phyloP scores from a whole-genome alignment of 2,797 vertebrate species.

The Protosalanx chinensis region DNA sequence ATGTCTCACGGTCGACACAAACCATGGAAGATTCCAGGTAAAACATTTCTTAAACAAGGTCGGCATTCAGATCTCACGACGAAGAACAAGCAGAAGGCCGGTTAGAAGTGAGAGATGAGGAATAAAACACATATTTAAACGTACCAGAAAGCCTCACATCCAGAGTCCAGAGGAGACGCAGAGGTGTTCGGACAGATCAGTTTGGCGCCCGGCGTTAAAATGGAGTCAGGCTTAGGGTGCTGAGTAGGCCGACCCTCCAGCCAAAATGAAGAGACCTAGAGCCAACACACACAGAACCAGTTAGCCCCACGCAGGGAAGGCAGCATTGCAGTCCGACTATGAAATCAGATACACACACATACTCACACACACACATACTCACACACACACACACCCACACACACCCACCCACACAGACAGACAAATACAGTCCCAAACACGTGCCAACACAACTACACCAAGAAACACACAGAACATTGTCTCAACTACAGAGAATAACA shows the following conservation, averaged over 20 bases:
- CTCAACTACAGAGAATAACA: constrained; percentile 59
- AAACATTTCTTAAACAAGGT: background rate
- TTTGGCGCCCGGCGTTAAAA: constrained; percentile 65
- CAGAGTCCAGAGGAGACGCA: constrained; percentile 36
- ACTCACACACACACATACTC: constrained; percentile 2
- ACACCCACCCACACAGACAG: constrained; percentile 47
- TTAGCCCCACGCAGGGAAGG: constrained; percentile 49
- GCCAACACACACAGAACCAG: constrained; percentile 55
- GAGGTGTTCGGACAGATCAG: constrained; percentile 46
- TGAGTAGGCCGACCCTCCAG: constrained; percentile 66
- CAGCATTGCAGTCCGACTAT: constrained; percentile 46
- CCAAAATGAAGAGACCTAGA: constrained; percentile 57
- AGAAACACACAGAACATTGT: constrained; percentile 44
- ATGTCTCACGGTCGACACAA: background rate
- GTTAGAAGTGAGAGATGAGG: constrained; percentile 14
- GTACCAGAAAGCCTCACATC: constrained; percentile 44
- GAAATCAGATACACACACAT: constrained; percentile 30
- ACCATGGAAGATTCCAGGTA: background rate
- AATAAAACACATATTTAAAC: constrained; percentile 59
- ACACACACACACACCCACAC: constrained; percentile 23
- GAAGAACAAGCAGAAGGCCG: background rate
- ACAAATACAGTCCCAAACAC: constrained; percentile 60
- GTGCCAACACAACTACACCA: constrained; percentile 61
- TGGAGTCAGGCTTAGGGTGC: constrained; percentile 67
- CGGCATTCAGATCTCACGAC: background rate